Conservation (phyloP, 2,113 vertebrate genomes). For the Carassius gibelio region DNA sequence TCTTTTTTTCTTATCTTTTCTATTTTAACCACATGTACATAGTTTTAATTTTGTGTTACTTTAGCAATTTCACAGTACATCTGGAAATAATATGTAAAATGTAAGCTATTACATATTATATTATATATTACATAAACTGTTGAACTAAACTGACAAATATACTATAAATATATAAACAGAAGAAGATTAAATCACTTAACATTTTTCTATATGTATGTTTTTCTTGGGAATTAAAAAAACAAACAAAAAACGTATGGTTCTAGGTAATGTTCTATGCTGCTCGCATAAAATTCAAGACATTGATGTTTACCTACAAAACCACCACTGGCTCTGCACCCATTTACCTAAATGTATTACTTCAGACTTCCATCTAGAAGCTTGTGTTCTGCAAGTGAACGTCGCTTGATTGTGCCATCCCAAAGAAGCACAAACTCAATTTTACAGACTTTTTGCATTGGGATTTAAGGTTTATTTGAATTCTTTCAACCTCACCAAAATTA, state of each 20-base stretch:
- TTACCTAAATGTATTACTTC: too few species aligned
- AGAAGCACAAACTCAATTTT: too few species aligned
- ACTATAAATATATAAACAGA: not conserved
- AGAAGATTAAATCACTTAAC: not conserved
- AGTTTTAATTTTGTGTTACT: not conserved
- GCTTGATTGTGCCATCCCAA: too few species aligned
- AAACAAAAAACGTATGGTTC: not conserved
- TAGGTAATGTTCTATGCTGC: not conserved
- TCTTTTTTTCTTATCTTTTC: not conserved
- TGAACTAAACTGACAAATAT: not conserved
- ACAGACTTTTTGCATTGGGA: not conserved
- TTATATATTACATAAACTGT: not conserved
- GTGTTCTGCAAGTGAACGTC: too few species aligned
- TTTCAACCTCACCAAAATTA: not conserved
- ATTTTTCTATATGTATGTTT: not conserved
- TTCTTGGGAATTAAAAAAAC: not conserved
- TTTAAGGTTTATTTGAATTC: not conserved
- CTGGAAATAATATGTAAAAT: too few species aligned
- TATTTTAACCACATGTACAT: not conserved
- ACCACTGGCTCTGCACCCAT: too few species aligned
- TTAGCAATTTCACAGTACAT: not conserved
- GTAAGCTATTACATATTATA: too few species aligned
- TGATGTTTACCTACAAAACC: too few species aligned
- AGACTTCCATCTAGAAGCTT: too few species aligned
- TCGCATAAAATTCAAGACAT: too few species aligned